A percentile compares a stretch with the other conserved stretches of the same genome.
phyloP scores from a whole-genome alignment of 2,797 vertebrate genomes.

The Zalophus californianus region DNA sequence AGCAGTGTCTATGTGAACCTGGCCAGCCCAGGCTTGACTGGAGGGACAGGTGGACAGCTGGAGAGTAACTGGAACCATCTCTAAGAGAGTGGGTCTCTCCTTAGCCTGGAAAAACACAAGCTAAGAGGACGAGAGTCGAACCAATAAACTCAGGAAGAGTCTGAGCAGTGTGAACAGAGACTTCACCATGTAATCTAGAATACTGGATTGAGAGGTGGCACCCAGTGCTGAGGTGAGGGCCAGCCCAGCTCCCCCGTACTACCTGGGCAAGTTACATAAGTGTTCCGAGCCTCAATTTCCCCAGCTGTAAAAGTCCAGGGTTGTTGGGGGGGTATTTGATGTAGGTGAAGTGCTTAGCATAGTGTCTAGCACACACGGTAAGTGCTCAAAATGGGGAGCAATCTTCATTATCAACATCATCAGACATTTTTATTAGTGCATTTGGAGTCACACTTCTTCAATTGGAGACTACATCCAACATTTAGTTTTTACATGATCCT shows the following conservation, averaged over 20 bases:
- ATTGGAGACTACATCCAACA: not conserved
- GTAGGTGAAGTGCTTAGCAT: not conserved
- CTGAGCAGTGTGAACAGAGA: not conserved
- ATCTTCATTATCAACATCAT: not conserved
- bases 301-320: not conserved
- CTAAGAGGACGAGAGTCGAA: not conserved
- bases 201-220: not conserved
- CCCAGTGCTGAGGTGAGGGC: not conserved
- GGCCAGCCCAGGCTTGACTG: not conserved
- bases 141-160: not conserved
- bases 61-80: not conserved
- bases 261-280: not conserved
- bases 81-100: not conserved
- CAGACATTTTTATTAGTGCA: not conserved
- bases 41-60: not conserved
- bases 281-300: not conserved
- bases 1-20: not conserved
- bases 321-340: not conserved
- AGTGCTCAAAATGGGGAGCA: not conserved
- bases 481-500: not conserved
- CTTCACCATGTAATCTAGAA: not conserved
- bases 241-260: too few relatives aligned
- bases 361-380: not conserved
- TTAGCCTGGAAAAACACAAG: not conserved
- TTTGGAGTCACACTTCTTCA: not conserved